Evolutionary conservation across 2,888 invertebrate species (phyloP).

Genomic region (Apantesis nais): DNA sequence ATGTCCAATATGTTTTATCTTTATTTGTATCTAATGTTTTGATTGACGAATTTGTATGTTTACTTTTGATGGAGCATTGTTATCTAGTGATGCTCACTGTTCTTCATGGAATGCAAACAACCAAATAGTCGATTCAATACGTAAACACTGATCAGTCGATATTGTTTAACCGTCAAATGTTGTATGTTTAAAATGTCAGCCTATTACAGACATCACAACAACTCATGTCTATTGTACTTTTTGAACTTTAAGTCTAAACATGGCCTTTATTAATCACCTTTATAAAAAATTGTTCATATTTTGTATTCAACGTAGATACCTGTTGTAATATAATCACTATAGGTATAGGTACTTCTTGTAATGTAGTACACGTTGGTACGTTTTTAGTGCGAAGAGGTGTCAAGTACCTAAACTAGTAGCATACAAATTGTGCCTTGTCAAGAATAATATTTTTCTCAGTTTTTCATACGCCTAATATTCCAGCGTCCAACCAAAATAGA

Average conservation of each 20-base stretch:
- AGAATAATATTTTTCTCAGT: constrained; percentile 42
- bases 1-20: constrained; percentile 50
- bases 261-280: constrained; percentile 17
- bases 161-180: constrained; percentile 57
- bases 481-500: constrained; percentile 65
- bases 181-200: constrained; percentile 58
- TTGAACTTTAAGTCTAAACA: constrained; percentile 51
- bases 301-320: neutral
- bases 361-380: too few species aligned
- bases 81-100: constrained; percentile 60
- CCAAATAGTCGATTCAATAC: constrained; percentile 59
- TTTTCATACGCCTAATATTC: constrained; percentile 53
- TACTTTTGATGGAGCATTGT: constrained; percentile 68
- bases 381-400: constrained; percentile 17
- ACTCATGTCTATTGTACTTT: constrained; percentile 38
- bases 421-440: constrained; percentile 31
- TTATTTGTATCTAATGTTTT: constrained; percentile 57
- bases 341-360: too few species aligned
- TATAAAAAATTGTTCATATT: neutral
- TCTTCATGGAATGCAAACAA: constrained; percentile 70
- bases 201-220: constrained; percentile 36
- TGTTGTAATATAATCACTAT: too few species aligned
- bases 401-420: constrained; percentile 16
- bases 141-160: constrained; percentile 63
- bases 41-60: constrained; percentile 71